A percentile compares a stretch with the other conserved stretches of the same genome.
phyloP scores from a whole-genome alignment of 2,797 vertebrate species.

The Leptodactylus fallax region DNA sequence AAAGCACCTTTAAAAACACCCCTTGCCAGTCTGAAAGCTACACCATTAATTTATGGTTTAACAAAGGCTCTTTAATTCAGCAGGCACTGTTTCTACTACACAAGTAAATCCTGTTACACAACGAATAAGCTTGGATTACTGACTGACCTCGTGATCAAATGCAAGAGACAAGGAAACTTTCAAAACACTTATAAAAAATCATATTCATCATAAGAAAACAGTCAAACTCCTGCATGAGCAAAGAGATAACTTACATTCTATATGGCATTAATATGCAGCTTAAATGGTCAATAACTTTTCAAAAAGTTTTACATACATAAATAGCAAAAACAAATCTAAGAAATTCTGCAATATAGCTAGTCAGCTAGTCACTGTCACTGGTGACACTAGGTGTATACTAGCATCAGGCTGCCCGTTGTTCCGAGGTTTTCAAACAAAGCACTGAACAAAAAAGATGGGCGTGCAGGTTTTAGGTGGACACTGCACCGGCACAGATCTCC shows the following conservation, averaged over 20 bases:
- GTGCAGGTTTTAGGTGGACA: too few relatives aligned
- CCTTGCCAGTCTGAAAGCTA: slow-evolving; percentile 8
- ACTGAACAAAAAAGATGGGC: too few relatives aligned
- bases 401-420: too few relatives aligned
- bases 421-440: too few relatives aligned
- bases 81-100: slow-evolving; percentile 66
- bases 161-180: slow-evolving; percentile 64
- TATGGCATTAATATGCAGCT: too few relatives aligned
- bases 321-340: too few relatives aligned
- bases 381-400: too few relatives aligned
- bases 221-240: background rate
- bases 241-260: background rate
- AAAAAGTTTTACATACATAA: too few relatives aligned
- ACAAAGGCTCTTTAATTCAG: slow-evolving; percentile 63
- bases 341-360: too few relatives aligned
- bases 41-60: slow-evolving; percentile 9
- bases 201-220: background rate
- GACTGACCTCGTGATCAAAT: slow-evolving; percentile 70
- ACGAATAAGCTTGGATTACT: slow-evolving; percentile 81
- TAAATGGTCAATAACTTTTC: too few relatives aligned
- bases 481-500: too few relatives aligned
- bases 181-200: background rate
- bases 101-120: slow-evolving; percentile 82
- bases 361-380: too few relatives aligned
- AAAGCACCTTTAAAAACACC: background rate